A percentile compares a stretch with the other conserved stretches of the same genome.
Evolutionary conservation across 2,797 vertebrate genomes (phyloP).

Genomic region (Linurgus olivaceus): DNA sequence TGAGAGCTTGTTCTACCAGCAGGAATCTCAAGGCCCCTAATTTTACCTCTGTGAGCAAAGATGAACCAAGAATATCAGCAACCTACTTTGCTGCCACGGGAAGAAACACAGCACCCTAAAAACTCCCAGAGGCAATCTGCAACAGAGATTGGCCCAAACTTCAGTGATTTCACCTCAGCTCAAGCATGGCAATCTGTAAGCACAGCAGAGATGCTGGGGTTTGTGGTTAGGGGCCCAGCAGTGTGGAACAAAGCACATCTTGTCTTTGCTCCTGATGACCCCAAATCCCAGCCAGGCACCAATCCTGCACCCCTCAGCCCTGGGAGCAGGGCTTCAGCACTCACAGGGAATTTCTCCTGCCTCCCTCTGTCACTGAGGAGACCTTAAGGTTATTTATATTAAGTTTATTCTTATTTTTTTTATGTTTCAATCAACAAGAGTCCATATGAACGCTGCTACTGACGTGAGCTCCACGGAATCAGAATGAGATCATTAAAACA

Average conservation of each 20-base stretch:
- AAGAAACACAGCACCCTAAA: conserved; percentile 52
- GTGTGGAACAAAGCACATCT: background rate
- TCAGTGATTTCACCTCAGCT: background rate
- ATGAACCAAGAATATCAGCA: conserved; percentile 74
- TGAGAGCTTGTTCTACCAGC: conserved; percentile 79
- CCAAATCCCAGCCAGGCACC: background rate
- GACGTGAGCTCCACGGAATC: background rate
- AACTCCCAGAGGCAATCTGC: conserved; percentile 11
- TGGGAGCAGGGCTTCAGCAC: background rate
- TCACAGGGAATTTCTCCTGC: background rate
- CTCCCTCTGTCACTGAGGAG: background rate
- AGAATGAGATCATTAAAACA: background rate
- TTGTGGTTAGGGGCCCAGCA: background rate
- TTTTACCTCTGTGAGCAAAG: conserved; percentile 75
- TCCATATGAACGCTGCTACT: background rate
- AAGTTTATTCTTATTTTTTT: background rate
- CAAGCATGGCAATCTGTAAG: background rate
- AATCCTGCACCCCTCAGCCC: background rate
- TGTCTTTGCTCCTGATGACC: background rate
- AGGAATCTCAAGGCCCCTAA: conserved; percentile 77
- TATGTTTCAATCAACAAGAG: background rate
- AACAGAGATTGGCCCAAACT: background rate
- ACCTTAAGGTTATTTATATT: background rate
- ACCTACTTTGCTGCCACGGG: conserved; percentile 58
- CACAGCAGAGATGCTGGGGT: background rate